Conservation (phyloP, 2,113 vertebrate species). For the Microtus richardsoni region DNA sequence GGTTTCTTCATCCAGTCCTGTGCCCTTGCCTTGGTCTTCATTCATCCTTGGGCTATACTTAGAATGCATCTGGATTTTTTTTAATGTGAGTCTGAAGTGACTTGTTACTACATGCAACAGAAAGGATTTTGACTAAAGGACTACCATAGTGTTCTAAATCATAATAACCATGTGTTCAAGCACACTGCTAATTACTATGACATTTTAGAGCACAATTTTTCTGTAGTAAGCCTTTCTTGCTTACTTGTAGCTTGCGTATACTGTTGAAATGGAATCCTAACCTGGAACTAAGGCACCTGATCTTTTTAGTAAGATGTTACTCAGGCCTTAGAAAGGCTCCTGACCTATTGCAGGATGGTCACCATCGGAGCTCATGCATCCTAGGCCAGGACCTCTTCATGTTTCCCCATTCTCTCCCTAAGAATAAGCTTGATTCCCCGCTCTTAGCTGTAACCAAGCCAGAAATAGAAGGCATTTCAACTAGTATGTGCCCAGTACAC, state of each 20-base stretch:
- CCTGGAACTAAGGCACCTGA: background rate
- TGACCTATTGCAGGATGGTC: background rate
- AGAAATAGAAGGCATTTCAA: conserved; percentile 21
- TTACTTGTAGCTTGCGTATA: background rate
- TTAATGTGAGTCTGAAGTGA: background rate
- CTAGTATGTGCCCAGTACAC: background rate
- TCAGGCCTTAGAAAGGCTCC: background rate
- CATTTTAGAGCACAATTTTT: conserved; percentile 5
- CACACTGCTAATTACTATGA: background rate
- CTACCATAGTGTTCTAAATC: background rate
- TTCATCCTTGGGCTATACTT: background rate
- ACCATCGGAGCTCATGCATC: background rate
- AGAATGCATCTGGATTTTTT: background rate
- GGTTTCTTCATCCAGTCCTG: background rate
- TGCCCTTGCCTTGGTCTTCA: background rate
- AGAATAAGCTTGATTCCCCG: background rate
- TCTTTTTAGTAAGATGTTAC: background rate
- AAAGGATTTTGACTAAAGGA: conserved; percentile 36
- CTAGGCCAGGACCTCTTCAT: background rate
- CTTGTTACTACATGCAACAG: background rate
- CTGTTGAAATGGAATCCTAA: conserved; percentile 26
- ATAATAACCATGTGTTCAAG: background rate
- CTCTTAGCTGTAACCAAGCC: background rate
- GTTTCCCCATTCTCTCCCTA: background rate
- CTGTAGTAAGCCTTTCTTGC: background rate